Conservation (phyloP, 1,140 invertebrate species). For the Diorhabda carinulata region DNA sequence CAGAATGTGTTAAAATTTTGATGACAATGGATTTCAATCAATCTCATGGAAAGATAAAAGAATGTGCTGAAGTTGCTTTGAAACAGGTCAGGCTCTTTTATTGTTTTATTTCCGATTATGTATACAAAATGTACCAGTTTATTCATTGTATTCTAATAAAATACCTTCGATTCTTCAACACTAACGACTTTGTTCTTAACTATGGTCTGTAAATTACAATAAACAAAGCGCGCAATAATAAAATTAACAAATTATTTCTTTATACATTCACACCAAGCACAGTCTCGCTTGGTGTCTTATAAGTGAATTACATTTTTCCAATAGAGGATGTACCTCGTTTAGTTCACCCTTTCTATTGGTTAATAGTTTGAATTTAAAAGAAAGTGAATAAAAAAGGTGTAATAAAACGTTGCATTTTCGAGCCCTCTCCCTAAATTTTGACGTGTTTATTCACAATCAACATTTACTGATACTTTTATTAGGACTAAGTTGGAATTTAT, state of each 20-base stretch:
- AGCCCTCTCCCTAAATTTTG: no score
- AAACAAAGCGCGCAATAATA: constrained; percentile 1
- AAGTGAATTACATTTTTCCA: no score
- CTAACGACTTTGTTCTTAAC: background rate
- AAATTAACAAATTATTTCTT: constrained; percentile 5
- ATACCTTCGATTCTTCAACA: background rate
- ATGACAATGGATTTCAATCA: constrained; percentile 43
- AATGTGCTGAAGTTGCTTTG: constrained; percentile 41
- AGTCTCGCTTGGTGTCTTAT: no score
- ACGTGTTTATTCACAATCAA: no score
- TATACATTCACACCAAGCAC: background rate
- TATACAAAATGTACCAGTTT: background rate
- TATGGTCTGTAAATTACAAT: background rate
- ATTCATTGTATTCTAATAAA: background rate
- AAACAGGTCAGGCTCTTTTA: constrained; percentile 35
- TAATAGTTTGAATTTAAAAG: no score
- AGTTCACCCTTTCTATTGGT: no score
- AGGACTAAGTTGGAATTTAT: no score
- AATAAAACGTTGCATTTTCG: no score
- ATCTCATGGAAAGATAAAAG: constrained; percentile 45
- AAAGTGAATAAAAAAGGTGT: no score
- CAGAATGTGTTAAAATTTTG: constrained; percentile 42
- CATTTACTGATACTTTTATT: no score
- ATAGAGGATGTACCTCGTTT: no score
- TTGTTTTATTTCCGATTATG: constrained; percentile 8